Conservation (phyloP, 2,888 invertebrate species). For the Andrena fulva region DNA sequence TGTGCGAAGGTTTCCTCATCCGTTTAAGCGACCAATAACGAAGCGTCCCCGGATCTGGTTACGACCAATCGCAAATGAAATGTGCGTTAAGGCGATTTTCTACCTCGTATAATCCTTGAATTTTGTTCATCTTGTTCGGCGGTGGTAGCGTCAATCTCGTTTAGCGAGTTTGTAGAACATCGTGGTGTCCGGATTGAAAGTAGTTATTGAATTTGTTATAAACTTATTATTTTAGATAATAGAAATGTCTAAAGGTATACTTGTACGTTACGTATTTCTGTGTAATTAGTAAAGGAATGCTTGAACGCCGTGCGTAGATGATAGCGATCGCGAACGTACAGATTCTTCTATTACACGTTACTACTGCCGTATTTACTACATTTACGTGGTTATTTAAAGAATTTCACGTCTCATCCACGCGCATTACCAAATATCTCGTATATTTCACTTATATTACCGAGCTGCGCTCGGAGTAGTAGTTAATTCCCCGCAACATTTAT, state of each 20-base stretch:
- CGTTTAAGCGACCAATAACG: conserved; percentile 19
- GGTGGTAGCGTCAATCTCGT: conserved; percentile 60
- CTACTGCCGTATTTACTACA: conserved; percentile 26
- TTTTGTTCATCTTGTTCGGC: conserved; percentile 41
- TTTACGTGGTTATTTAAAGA: conserved; percentile 17
- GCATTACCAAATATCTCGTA: not conserved
- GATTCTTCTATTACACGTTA: conserved; percentile 41
- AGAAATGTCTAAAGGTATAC: conserved; percentile 49
- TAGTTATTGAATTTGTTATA: conserved; percentile 46
- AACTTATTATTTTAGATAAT: conserved; percentile 43
- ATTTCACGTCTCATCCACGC: not conserved
- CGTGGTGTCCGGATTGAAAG: conserved; percentile 44
- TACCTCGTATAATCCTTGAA: conserved; percentile 38
- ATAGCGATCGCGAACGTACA: conserved; percentile 6
- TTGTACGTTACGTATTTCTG: conserved; percentile 33
- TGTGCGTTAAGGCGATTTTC: conserved; percentile 39
- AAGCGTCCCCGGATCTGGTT: conserved; percentile 3
- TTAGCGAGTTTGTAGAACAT: conserved; percentile 43
- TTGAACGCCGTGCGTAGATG: conserved; percentile 15
- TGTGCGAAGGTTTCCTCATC: not conserved
- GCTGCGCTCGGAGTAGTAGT: not conserved
- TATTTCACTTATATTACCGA: not conserved
- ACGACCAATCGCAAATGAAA: conserved; percentile 32
- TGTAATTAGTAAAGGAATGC: conserved; percentile 19
- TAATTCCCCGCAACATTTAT: conserved; percentile 6